These are phyloP conservation scores for Lepisosteus osseus DNA, from an alignment of 2,113 vertebrate genomes.

Conservation along the genomic window DNA sequence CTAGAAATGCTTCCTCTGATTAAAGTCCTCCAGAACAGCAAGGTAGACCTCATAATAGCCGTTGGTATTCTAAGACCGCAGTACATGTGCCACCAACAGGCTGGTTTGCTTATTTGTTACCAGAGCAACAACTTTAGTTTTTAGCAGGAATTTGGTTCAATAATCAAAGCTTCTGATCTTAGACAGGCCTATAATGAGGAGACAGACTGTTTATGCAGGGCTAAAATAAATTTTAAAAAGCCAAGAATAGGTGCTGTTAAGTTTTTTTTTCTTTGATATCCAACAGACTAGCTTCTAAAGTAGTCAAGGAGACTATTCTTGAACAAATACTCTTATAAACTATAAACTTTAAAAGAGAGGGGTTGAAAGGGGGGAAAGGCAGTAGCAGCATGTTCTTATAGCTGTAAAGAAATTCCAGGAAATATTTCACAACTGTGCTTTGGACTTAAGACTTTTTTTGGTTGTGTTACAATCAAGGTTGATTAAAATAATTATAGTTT, in stretches of 20 bases:
- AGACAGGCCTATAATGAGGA: constrained; percentile 67
- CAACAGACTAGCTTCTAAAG: constrained; percentile 49
- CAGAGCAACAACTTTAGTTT: constrained; percentile 66
- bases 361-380: too few species aligned
- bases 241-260: constrained; percentile 13
- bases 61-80: constrained; percentile 41
- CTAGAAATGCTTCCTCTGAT: constrained; percentile 2
- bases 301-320: constrained; percentile 18
- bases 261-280: constrained; percentile 31
- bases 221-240: constrained; percentile 34
- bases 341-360: neutral
- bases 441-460: too few species aligned
- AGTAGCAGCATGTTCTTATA: too few species aligned
- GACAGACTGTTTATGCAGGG: constrained; percentile 70
- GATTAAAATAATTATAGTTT: too few species aligned
- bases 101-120: constrained; percentile 51
- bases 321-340: neutral
- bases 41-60: constrained; percentile 7
- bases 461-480: too few species aligned
- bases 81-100: constrained; percentile 39
- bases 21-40: neutral
- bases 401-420: too few species aligned
- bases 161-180: constrained; percentile 75
- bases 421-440: too few species aligned
- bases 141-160: constrained; percentile 69